phyloP scores from a whole-genome alignment of 2,797 vertebrate genomes.

The Eospalax fontanierii region DNA sequence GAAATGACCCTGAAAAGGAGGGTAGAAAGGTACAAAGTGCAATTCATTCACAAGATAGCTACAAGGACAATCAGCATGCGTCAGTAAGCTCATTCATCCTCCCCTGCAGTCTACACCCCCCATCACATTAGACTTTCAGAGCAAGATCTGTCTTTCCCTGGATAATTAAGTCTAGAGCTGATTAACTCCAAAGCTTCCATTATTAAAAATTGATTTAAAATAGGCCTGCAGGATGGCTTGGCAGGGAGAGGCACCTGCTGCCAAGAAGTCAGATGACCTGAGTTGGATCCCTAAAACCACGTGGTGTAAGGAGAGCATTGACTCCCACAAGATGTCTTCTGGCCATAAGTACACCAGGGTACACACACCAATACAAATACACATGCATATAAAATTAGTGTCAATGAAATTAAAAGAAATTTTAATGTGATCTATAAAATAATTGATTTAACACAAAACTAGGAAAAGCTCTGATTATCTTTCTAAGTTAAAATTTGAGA shows the following conservation, averaged over 20 bases:
- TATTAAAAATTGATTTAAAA: conserved; percentile 43
- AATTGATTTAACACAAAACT: not conserved
- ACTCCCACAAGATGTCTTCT: not conserved
- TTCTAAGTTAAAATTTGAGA: conserved; percentile 8
- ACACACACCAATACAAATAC: not conserved
- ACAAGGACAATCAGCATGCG: not conserved
- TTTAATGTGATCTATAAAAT: not conserved
- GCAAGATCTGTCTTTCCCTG: not conserved
- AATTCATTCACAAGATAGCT: conserved; percentile 39
- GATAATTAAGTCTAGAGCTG: conserved; percentile 39
- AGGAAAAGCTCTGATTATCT: conserved; percentile 16
- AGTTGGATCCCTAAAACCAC: not conserved
- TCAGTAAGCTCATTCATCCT: conserved; percentile 16
- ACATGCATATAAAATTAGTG: not conserved
- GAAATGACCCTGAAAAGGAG: not conserved
- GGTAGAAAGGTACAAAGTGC: not conserved
- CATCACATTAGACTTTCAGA: not conserved
- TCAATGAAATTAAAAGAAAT: not conserved
- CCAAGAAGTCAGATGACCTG: not conserved
- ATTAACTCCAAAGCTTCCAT: conserved; percentile 50
- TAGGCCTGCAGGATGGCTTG: not conserved
- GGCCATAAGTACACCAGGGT: not conserved
- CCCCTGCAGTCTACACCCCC: not conserved
- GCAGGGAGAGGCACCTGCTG: not conserved
- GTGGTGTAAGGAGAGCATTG: not conserved